Base-by-base conservation (phyloP, 2,888 invertebrate species). In the Glaucopsyche alexis region DNA sequence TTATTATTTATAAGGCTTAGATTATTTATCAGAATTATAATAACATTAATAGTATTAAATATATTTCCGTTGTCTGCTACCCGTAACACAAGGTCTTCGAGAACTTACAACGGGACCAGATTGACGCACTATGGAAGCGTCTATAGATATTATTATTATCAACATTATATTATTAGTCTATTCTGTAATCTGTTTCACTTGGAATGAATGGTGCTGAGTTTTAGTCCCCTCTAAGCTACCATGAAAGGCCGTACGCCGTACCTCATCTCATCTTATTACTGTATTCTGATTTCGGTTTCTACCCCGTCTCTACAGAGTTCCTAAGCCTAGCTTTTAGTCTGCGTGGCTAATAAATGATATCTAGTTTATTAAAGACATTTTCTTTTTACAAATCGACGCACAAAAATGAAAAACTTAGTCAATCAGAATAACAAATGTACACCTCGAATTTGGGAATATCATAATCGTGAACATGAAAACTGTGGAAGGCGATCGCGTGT, bases 401-500 rank as follows among this genome's bases (percentile, higher is more conserved):
- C 69, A 73, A 74, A 77, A 75, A 74, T 77, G 75, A 78, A 77
- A 79, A 79, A 79, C 77, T 78, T 76, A 75, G 77, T 75, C 79
- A 77, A 79, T 79, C 79, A 78, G 74, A 50, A 69, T 79, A 79
- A 78, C 78, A 79, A 79, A 79, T 78, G 71, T 71, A 73, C 73
- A 76, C 73, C 70, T 74, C 73, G n/a, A 42, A 64, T 42, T 67
- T n/a, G 29, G 69, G 67, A 45, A 67, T 49, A 69, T 67, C 42
- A 45, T 49, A 69, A 69, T 69, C 49, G 69, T 75, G 75, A 76
- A 79, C 79, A 79, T 76, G 77, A 78, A 80, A 79, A 77, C 80
- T 78, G 84, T 79, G 80, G 74, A 29, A 29, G 29, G 72, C 47
- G 77, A 77, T 82, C 78, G 83, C 83, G 82, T 83, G 83, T 74